Evolutionary conservation across 92 coral and sea anemone species (phyloP), one percentile per base, ranked within the genome.

Genomic region (Parazoanthus darwini): DNA sequence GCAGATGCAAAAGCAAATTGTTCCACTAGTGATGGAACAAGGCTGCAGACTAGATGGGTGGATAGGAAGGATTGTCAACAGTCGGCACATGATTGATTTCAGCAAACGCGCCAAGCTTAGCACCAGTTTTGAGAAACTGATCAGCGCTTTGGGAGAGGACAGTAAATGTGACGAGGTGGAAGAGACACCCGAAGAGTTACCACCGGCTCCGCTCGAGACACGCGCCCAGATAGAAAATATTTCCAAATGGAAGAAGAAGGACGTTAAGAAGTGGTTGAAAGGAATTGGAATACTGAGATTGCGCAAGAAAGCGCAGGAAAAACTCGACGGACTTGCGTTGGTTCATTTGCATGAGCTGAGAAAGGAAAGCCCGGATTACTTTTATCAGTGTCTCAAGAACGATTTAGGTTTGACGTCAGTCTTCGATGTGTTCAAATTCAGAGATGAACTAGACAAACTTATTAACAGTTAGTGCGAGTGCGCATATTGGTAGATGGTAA

Each of bases 1-100:
- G 70, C 92, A 93, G 89, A 78, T 87, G 86, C 85, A 90, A 29
- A 93, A 93, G 77, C 82, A 91, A 89, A 89, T 93, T 74, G 79
- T 93, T 51, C 94, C 96, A 15, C 23, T 93, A 56, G 87, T 91
- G 94, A 80, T 91, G 91, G 92, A 93, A 29, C 70, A 66, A 20
- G 83, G 85, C 36, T 93, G 91, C 82, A 65, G 56, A 66, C 95
- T 93, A n/a, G 93, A 93, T n/a, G 95, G 95, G 8, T 93, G 95
- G 95, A 79, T 93, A 35, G 95, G 90, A 10, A 80, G 72, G 71
- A 78, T 91, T 29, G 50, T 93, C 83, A 92, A 88, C 58, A 82
- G 90, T 37, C 89, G 87, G 84, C 91, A 82, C 58, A 82, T 86
- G 92, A 86, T 89, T 54, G 95, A 93, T 77, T 79, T 93, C 43